Evolutionary conservation across 2,888 invertebrate species (phyloP), one percentile per base, ranked within the genome.

Genomic region (Nipponacmea schrenckii): DNA sequence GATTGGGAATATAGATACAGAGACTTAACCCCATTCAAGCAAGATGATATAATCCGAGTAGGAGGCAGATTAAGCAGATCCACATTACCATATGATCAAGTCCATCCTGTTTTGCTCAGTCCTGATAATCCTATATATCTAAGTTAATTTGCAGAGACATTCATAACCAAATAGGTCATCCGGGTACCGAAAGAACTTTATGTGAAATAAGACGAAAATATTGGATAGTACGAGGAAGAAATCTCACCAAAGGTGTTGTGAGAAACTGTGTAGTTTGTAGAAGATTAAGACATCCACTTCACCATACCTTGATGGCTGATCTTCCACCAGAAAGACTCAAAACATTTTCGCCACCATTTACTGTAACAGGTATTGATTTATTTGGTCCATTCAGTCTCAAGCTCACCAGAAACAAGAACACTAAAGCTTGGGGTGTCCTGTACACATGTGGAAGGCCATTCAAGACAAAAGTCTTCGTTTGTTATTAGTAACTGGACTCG

Each of bases 381-480:
- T 71, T 71, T 68, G 71, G 71, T 27, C 71, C 71, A 15, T 67
- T 69, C 24, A 17, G n/a, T 12, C 63, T 70, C 27, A 62, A 46
- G 44, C 46, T 62, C 45, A 64, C 48, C 3, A 2, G 56, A 39
- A 67, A 69, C 20, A 64, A 70, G 48, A 44, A 31, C 14, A 63
- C 50, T 17, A 69, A 67, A 15, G 73, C 73, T 39, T 73, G 69
- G 69, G 69, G 69, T n/a, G 69, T 66, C 2, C 24, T 71, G 7
- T 74, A 71, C 46, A 71, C 71, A 3, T 74, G 74, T 62, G 68
- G n/a, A n/a, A n/a, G n/a, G n/a, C n/a, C n/a, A n/a, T n/a, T n/a
- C n/a, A n/a, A n/a, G n/a, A n/a, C n/a, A n/a, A n/a, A n/a, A n/a
- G n/a, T n/a, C n/a, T n/a, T n/a, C n/a, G n/a, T n/a, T n/a, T n/a